These are phyloP conservation scores for Nezara viridula DNA, from an alignment of 2,888 invertebrate species.

Conservation along the genomic window DNA sequence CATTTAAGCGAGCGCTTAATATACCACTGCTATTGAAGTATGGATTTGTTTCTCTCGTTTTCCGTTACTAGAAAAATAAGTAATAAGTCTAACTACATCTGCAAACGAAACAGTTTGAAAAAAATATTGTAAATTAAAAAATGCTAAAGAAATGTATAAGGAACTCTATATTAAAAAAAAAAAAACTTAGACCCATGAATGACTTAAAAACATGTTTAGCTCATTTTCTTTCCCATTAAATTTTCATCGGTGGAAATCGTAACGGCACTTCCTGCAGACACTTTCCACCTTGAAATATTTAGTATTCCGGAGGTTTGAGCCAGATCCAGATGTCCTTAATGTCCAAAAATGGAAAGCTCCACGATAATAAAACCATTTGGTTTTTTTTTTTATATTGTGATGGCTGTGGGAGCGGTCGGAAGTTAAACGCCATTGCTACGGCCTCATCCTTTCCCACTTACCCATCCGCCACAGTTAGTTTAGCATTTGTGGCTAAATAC, in stretches of 20 bases:
- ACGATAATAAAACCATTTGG: not conserved
- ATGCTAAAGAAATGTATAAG: too few species aligned
- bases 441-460: not conserved
- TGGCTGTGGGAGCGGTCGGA: not conserved
- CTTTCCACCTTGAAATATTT: not conserved
- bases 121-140: too few species aligned
- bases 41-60: too few species aligned
- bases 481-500: not conserved
- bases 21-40: too few species aligned
- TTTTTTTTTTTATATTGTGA: not conserved
- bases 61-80: too few species aligned
- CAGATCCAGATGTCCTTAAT: not conserved
- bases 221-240: too few species aligned
- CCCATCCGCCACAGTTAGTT: not conserved
- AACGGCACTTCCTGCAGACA: not conserved
- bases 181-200: too few species aligned
- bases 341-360: not conserved
- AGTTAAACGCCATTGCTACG: not conserved
- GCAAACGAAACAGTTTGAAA: too few species aligned
- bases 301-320: not conserved
- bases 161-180: too few species aligned
- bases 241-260: not conserved
- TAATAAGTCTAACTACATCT: too few species aligned
- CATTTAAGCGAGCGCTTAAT: too few species aligned
- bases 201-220: too few species aligned